Percentiles rank a stretch among this genome's conserved stretches.
These are phyloP conservation scores for Natator depressus DNA, from an alignment of 2,113 vertebrate genomes.

Conservation along the genomic window DNA sequence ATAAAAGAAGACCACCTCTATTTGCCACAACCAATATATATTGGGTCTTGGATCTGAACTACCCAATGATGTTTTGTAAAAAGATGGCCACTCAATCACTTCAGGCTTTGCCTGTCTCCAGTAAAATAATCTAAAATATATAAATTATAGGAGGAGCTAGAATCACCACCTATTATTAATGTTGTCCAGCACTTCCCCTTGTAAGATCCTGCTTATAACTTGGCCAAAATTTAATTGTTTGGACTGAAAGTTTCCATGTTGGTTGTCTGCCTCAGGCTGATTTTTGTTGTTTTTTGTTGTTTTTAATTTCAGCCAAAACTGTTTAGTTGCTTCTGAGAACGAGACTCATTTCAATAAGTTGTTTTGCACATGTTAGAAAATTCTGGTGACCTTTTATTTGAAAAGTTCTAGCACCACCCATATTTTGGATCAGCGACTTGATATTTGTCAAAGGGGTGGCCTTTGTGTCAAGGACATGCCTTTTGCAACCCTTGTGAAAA, in stretches of 20 bases:
- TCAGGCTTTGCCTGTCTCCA: background rate
- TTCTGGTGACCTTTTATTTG: background rate
- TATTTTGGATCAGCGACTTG: fast-evolving
- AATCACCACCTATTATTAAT: background rate
- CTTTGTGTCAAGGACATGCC: background rate
- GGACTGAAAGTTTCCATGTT: fast-evolving
- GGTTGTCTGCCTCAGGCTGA: background rate
- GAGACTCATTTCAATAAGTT: background rate
- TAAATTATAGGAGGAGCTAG: background rate
- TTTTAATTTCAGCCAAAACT: background rate
- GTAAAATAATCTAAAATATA: background rate
- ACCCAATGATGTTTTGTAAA: background rate
- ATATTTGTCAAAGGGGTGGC: background rate
- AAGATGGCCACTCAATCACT: too few species aligned
- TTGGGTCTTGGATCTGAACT: background rate
- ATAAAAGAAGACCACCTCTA: background rate
- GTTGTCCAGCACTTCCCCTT: background rate
- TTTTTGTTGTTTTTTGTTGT: too few species aligned
- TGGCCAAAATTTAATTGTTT: background rate
- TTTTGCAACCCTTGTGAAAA: background rate
- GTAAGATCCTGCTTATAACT: background rate
- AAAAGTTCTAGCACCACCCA: background rate
- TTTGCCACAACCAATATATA: background rate
- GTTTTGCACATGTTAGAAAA: background rate
- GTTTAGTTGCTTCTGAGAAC: background rate